Evolutionary conservation across 1,140 invertebrate genomes (phyloP), one percentile per base, ranked within the genome.

Genomic region (Phenacoccus solenopsis): DNA sequence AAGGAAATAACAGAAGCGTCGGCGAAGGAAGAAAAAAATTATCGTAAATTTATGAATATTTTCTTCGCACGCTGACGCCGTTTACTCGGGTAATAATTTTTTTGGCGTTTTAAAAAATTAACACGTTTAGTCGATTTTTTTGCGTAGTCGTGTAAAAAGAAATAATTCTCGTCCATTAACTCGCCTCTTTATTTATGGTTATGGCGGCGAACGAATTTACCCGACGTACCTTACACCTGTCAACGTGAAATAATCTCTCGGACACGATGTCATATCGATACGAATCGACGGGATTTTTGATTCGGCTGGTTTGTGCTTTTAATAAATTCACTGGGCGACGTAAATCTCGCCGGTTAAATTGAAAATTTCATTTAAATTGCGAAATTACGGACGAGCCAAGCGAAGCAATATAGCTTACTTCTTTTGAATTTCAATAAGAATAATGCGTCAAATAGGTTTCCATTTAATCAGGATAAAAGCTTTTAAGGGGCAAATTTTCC

Each of bases 361-460:
- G 38, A 49, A 49, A 49, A 49, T 49, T 49, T 49, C 38, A 49
- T 49, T 49, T 49, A 49, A 49, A 49, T 49, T 49, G 38, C 20
- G 38, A 49, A 49, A 49, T 49, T 49, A n/a, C 38, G 13, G n/a
- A n/a, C n/a, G n/a, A n/a, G 38, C 38, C 12, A 49, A 49, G 38
- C 20, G 16, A 49, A 49, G 38, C 38, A 49, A 49, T 49, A 49
- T 49, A 49, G 38, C 38, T n/a, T 49, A 49, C 38, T 49, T 49
- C 38, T 49, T 49, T 49, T 49, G 38, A 49, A 49, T 49, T 49
- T 49, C 38, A 49, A 49, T 49, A 49, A 49, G 38, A 49, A 49
- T 49, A 49, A 49, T 49, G 38, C 38, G 38, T 49, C 38, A 49
- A 49, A 49, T 49, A 49, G 38, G 20, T 49, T 49, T 49, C 38